phyloP scores from a whole-genome alignment of 2,113 vertebrate species.

The Etia nguti region DNA sequence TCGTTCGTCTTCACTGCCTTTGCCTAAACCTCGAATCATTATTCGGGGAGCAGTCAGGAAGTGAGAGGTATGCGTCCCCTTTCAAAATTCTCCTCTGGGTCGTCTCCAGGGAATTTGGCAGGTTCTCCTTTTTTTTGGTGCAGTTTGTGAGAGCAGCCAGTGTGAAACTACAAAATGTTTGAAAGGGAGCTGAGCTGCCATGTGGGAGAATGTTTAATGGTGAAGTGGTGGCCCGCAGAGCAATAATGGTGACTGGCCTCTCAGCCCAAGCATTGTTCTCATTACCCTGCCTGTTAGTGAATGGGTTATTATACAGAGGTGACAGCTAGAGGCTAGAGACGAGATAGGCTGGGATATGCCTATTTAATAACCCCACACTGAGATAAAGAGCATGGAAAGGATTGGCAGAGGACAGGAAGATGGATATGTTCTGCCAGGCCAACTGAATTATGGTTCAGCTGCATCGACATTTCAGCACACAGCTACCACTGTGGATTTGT shows the following conservation, averaged over 20 bases:
- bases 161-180: not conserved
- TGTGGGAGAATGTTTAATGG: not conserved
- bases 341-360: not conserved
- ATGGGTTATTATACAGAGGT: slow-evolving; percentile 9
- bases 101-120: not conserved
- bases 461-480: not conserved
- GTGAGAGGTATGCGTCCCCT: not conserved
- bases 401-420: slow-evolving; percentile 12
- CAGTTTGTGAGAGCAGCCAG: not conserved
- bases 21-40: not conserved
- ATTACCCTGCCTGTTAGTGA: slow-evolving; percentile 39
- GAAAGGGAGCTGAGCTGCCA: not conserved
- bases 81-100: not conserved
- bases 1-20: not conserved
- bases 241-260: slow-evolving; percentile 17
- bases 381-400: slow-evolving; percentile 1
- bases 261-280: not conserved
- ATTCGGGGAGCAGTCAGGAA: not conserved
- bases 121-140: not conserved
- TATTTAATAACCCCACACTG: slow-evolving; percentile 26
- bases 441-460: slow-evolving; percentile 1
- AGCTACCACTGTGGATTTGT: not conserved
- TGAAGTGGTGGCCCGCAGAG: slow-evolving; percentile 18
- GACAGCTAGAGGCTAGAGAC: slow-evolving; percentile 38
- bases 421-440: slow-evolving; percentile 2